phyloP scores from a whole-genome alignment of 2,888 invertebrate genomes.

The Diloba caeruleocephala region DNA sequence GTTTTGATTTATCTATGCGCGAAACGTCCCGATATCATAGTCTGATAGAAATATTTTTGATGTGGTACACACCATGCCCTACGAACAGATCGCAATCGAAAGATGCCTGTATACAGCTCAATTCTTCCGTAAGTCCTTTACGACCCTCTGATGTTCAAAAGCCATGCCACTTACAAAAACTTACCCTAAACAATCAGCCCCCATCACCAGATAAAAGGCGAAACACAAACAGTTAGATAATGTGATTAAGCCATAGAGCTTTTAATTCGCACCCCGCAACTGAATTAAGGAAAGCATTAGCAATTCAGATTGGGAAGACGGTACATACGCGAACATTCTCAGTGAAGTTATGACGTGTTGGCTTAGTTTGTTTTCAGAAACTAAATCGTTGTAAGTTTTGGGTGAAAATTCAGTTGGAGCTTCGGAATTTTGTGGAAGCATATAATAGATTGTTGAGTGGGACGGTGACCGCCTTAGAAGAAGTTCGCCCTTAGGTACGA shows the following conservation, averaged over 20 bases:
- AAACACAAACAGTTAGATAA: constrained; percentile 56
- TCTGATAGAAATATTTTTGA: no score
- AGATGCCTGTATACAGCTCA: no score
- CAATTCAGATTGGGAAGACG: constrained; percentile 62
- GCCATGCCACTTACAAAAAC: constrained; percentile 14
- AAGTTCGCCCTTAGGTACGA: constrained; percentile 6
- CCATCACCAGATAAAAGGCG: constrained; percentile 24
- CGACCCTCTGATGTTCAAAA: neutral
- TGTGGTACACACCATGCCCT: no score
- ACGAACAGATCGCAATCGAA: no score
- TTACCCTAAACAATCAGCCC: constrained; percentile 13
- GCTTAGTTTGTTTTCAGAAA: constrained; percentile 45
- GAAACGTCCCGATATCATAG: no score
- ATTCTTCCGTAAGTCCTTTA: no score
- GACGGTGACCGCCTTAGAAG: constrained; percentile 13
- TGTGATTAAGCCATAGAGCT: constrained; percentile 64
- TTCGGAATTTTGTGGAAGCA: constrained; percentile 29
- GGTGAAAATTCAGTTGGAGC: constrained; percentile 29
- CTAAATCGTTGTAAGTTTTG: constrained; percentile 41
- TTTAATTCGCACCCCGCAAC: constrained; percentile 61
- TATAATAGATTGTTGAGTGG: constrained; percentile 45
- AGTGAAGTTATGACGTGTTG: constrained; percentile 40
- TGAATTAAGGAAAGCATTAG: constrained; percentile 70
- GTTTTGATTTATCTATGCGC: no score
- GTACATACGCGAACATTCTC: constrained; percentile 43